Conservation (phyloP, 2,888 invertebrate genomes). For the Osedax frankpressi region DNA sequence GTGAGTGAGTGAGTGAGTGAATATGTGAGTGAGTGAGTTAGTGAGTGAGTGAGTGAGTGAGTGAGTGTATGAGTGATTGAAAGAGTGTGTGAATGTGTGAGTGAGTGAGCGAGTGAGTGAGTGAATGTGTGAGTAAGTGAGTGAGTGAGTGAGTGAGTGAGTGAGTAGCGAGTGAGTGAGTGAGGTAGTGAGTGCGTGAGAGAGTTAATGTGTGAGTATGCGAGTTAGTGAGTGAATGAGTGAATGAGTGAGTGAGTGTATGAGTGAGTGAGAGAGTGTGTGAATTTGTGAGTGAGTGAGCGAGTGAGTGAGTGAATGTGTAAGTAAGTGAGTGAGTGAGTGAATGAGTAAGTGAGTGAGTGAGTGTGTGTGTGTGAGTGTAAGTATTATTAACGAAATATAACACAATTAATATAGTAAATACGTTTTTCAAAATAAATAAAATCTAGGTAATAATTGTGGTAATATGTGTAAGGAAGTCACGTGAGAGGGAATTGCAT, state of each 20-base stretch:
- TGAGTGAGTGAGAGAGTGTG: neutral
- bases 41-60: neutral
- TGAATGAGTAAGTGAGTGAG: neutral
- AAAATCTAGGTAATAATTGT: too few relatives aligned
- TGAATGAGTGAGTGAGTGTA: neutral
- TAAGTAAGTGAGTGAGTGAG: neutral
- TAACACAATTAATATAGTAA: too few relatives aligned
- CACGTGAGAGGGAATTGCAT: too few relatives aligned
- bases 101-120: neutral
- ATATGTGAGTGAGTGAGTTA: neutral
- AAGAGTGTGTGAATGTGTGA: neutral
- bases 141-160: neutral
- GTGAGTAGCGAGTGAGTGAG: neutral
- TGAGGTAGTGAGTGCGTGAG: neutral
- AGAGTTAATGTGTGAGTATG: neutral
- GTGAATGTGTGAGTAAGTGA: neutral
- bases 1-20: neutral
- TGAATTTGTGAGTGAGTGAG: neutral
- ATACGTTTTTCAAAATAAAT: too few relatives aligned
- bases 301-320: neutral
- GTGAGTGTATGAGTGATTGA: neutral
- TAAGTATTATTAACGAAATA: too few relatives aligned
- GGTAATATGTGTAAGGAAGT: too few relatives aligned
- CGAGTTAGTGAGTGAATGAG: neutral
- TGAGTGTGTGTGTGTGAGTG: too few relatives aligned